Evolutionary conservation across 2,797 vertebrate species (phyloP).

Genomic region (Acipenser oxyrinchus): DNA sequence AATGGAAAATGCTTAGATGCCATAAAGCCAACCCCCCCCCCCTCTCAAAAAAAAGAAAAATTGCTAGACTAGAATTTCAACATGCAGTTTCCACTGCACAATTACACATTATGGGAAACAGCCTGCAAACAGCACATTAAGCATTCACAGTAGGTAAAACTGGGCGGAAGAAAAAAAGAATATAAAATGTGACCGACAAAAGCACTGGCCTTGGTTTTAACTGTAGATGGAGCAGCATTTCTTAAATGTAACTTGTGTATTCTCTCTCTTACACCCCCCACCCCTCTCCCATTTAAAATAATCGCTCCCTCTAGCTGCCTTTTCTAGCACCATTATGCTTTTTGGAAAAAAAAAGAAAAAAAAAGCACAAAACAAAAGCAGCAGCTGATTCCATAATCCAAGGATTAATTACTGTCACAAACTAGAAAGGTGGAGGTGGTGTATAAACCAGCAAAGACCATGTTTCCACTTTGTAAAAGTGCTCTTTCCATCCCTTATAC

Average conservation of each 20-base stretch:
- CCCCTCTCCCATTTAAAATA: constrained; percentile 51
- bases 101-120: constrained; percentile 70
- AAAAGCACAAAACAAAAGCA: constrained; percentile 61
- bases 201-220: constrained; percentile 88
- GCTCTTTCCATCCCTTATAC: constrained; percentile 49
- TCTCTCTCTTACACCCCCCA: constrained; percentile 58
- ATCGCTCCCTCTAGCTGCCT: constrained; percentile 70
- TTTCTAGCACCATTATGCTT: constrained; percentile 78
- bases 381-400: constrained; percentile 56
- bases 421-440: constrained; percentile 59
- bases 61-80: constrained; percentile 66
- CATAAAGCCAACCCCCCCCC: constrained; percentile 45
- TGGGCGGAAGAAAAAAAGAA: constrained; percentile 28
- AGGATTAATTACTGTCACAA: constrained; percentile 55
- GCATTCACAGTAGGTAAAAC: constrained; percentile 87
- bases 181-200: constrained; percentile 36
- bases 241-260: constrained; percentile 59
- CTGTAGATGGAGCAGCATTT: constrained; percentile 80
- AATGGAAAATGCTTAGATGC: constrained; percentile 69
- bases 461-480: constrained; percentile 42
- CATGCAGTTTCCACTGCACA: constrained; percentile 79
- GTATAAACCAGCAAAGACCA: constrained; percentile 47
- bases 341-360: constrained; percentile 32
- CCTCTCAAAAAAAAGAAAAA: constrained; percentile 29
- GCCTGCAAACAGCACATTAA: constrained; percentile 86